Evolutionary conservation across 2,888 invertebrate species (phyloP), one percentile per base, ranked within the genome.

Genomic region (Cantharis rufa): DNA sequence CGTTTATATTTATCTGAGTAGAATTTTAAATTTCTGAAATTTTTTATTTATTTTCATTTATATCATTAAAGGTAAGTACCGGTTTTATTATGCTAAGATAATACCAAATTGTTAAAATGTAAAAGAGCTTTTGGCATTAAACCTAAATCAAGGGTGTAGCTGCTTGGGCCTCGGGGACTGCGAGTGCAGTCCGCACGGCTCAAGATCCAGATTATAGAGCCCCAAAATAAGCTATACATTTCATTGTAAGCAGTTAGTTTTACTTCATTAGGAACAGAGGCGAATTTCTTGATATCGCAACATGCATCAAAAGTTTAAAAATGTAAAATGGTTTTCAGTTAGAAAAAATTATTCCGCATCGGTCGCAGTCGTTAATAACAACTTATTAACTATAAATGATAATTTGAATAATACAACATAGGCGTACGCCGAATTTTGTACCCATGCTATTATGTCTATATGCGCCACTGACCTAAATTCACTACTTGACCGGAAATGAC

Each of bases 401-500:
- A 32, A 13, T 32, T 32, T 32, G 11, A 32, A 32, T 32, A 32
- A 32, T 13, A 13, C 7, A 7, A 48, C 48, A 48, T 69, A 7
- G 15, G 18, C 62, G 48, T 48, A 70, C 48, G 21, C 18, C 9
- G 16, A 13, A 62, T n/a, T 70, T 48, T 18, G 13, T 24, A 63
- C n/a, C 32, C 48, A 48, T 2, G 1, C 2, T n/a, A 48, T 48
- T 48, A 48, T 48, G 48, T 48, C n/a, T n/a, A 48, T n/a, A n/a
- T 48, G 9, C 48, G 48, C 48, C n/a, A 48, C 48, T 48, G 48
- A 48, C n/a, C 48, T 5, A 48, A 48, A 48, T 48, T 48, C 48
- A 48, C 48, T 48, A 48, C 69, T 74, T 71, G 72, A 71, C 77
- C 76, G 77, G 77, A 77, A 66, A 63, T 21, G 48, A 77, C 74